Base-by-base conservation (phyloP, 2,113 vertebrate genomes). In the Atlantisia rogersi region DNA sequence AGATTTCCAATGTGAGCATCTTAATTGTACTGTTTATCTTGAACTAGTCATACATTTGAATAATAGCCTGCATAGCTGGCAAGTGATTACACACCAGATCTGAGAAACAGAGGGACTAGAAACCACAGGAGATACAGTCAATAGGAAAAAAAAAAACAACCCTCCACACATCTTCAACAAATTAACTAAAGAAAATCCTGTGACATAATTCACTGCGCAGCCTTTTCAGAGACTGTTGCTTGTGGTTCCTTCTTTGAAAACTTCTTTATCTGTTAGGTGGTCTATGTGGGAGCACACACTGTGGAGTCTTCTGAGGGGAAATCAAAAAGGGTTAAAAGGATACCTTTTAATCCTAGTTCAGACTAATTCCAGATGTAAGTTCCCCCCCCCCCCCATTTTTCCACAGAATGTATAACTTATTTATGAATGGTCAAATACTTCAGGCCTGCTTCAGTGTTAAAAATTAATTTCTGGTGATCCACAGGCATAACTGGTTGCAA, bases 1-100 rank as follows among this genome's bases (percentile, higher is more conserved):
- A 65, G 55, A 90, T 85, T 94, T 95, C 62, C 84, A 82, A 44
- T 69, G 6, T 16, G 7, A 69, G 5, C 26, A 58, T 62, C 2
- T 16, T 84, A 91, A 78, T 94, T 58, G 37, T 37, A 65, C 19
- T 63, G 77, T 88, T 94, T 88, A 55, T 95, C 63, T 82, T 87
- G 62, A 88, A 84, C 31, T 70, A 67, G 10, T 77, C 40, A 85
- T 69, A 46, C 4, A 67, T 85, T 91, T 94, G 39, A 91, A 77
- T 75, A 68, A 84, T 22, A 62, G 19, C 53, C 17, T 67, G 2
- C 52, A 21, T 69, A 74, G 9, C 35, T 89, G 26, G 35, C 24
- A 37, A 32, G 71, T 62, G 25, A 85, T 85, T 85, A 50, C 19
- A 69, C 10, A 73, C 1, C 12, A 65, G 10, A 40, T 35, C 31